Evolutionary conservation across 2,113 vertebrate species (phyloP).

Genomic region (Willisornis vidua): DNA sequence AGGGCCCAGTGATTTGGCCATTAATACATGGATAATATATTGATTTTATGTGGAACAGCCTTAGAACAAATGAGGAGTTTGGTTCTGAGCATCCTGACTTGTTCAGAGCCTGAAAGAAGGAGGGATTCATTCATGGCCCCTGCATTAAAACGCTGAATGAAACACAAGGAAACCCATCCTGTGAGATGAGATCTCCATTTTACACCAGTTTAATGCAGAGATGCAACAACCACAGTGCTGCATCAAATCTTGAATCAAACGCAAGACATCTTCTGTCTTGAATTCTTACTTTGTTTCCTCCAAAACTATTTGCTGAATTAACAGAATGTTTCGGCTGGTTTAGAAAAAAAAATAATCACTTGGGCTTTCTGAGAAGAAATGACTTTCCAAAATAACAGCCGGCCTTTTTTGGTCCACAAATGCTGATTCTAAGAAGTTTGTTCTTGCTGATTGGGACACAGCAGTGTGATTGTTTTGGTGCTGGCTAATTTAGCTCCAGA

Average conservation of each 20-base stretch:
- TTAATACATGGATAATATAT: neutral
- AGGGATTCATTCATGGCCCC: neutral
- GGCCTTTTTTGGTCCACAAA: neutral
- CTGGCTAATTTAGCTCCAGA: neutral
- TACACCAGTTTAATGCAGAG: neutral
- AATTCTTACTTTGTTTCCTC: slow-evolving; percentile 27
- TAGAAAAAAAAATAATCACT: neutral
- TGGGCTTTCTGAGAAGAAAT: neutral
- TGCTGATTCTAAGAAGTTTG: neutral
- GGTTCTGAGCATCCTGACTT: neutral
- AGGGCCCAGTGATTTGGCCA: too few species aligned
- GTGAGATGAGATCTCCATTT: neutral
- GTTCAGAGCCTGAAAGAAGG: neutral
- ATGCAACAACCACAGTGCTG: neutral
- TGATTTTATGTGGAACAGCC: neutral
- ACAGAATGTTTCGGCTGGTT: neutral
- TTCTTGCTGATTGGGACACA: slow-evolving; percentile 9
- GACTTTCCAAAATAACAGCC: neutral
- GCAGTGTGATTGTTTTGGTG: slow-evolving; percentile 6
- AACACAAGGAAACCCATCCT: neutral
- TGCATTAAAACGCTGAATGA: neutral
- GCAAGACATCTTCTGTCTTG: neutral
- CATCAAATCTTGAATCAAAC: neutral
- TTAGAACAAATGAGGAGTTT: neutral
- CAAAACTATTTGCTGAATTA: slow-evolving; percentile 36